A percentile compares a stretch with the other conserved stretches of the same genome.
These are phyloP conservation scores for Gambusia yucatana DNA, from an alignment of 2,797 vertebrate genomes.

Conservation along the genomic window DNA sequence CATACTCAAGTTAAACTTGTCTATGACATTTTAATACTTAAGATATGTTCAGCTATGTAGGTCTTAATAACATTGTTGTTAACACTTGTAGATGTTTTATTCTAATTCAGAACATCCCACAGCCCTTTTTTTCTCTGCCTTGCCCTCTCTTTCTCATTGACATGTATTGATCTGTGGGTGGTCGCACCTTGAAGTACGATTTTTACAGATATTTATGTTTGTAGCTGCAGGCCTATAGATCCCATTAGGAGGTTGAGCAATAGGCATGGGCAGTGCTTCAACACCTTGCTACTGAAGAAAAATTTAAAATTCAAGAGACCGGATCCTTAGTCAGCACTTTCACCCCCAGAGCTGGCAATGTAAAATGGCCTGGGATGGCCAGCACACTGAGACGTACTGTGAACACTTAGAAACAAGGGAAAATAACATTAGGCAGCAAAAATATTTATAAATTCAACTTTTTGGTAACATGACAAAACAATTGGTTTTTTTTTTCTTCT, in stretches of 20 bases:
- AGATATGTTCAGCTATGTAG: neutral
- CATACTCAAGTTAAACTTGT: neutral
- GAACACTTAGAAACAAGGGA: slow-evolving; percentile 23
- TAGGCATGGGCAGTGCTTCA: slow-evolving; percentile 73
- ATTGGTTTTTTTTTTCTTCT: neutral
- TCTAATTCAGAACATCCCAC: neutral
- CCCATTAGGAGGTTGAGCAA: slow-evolving; percentile 76
- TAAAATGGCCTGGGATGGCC: slow-evolving; percentile 65
- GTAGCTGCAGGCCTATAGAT: slow-evolving; percentile 65
- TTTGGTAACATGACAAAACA: slow-evolving; percentile 3
- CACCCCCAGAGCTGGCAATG: slow-evolving; percentile 51
- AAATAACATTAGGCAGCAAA: slow-evolving; percentile 32
- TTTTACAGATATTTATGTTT: slow-evolving; percentile 75
- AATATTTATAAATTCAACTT: slow-evolving; percentile 20
- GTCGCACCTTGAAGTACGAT: slow-evolving; percentile 62
- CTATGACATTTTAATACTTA: neutral
- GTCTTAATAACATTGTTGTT: slow-evolving; percentile 7
- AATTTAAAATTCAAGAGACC: slow-evolving; percentile 77
- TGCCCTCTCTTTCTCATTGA: slow-evolving; percentile 1
- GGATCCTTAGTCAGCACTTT: slow-evolving; percentile 78
- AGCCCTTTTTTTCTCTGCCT: neutral
- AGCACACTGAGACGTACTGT: slow-evolving; percentile 23
- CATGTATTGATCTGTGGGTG: slow-evolving; percentile 65
- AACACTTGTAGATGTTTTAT: slow-evolving; percentile 22
- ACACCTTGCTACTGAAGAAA: slow-evolving; percentile 69